Evolutionary conservation across 37 sponge, comb jelly and placozoan genomes (phyloP).

Genomic region (Dysidea cf. avara): DNA sequence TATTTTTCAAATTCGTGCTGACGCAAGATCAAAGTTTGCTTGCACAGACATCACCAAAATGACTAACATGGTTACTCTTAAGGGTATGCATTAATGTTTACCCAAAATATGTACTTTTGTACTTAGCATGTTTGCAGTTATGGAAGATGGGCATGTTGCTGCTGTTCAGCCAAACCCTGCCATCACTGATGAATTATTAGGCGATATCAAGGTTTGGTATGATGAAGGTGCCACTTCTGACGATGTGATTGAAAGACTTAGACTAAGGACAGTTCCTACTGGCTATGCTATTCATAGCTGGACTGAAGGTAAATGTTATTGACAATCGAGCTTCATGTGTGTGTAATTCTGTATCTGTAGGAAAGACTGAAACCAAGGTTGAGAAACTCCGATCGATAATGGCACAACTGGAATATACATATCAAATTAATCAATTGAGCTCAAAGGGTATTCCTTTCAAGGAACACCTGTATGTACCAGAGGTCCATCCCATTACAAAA

Average conservation of each 20-base stretch:
- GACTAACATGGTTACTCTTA: too few species aligned
- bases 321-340: background rate
- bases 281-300: too few species aligned
- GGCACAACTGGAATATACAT: slow-evolving; percentile 9
- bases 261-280: slow-evolving; percentile 11
- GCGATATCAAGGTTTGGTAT: background rate
- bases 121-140: too few species aligned
- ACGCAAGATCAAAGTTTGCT: too few species aligned
- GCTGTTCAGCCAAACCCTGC: slow-evolving; percentile 2
- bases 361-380: background rate
- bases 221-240: background rate
- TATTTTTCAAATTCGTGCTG: too few species aligned
- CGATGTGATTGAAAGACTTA: background rate
- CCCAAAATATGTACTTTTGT: too few species aligned
- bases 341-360: background rate
- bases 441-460: slow-evolving; percentile 18
- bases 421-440: slow-evolving; percentile 10
- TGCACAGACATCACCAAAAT: too few species aligned
- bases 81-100: too few species aligned
- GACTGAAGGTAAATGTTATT: background rate
- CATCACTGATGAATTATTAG: background rate
- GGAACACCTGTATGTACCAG: slow-evolving; percentile 24
- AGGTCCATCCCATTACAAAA: too few species aligned
- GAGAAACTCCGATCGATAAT: slow-evolving; percentile 28
- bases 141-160: too few species aligned